Conservation (phyloP, 2,797 vertebrate genomes). For the Bucorvus abyssinicus region DNA sequence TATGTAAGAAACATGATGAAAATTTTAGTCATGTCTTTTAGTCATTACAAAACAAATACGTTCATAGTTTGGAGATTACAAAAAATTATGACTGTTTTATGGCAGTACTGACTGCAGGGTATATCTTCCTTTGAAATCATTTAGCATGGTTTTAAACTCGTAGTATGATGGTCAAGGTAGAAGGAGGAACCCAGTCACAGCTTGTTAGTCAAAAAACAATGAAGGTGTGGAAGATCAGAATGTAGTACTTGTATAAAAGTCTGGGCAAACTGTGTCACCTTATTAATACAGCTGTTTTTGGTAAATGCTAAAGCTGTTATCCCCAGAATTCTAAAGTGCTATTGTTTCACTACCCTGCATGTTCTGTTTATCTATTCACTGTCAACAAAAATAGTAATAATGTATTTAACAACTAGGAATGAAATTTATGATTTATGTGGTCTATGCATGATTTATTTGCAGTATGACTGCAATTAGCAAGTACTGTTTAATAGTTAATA, state of each 20-base stretch:
- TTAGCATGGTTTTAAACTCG: neutral
- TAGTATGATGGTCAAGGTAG: neutral
- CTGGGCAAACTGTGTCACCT: neutral
- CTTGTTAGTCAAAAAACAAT: neutral
- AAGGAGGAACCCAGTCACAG: neutral
- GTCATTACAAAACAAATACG: neutral
- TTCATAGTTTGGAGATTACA: no score
- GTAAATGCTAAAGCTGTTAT: neutral
- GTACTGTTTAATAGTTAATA: neutral
- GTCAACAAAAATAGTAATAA: neutral
- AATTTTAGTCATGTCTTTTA: neutral
- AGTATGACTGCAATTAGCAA: neutral
- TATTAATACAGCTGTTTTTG: neutral
- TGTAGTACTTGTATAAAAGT: neutral
- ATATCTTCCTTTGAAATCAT: neutral
- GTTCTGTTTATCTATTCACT: neutral
- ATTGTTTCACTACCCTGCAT: neutral
- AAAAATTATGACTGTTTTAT: no score
- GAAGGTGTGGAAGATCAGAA: neutral
- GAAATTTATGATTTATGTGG: neutral
- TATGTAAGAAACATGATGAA: neutral
- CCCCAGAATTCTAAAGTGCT: neutral
- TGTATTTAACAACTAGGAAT: neutral
- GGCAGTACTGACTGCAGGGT: neutral
- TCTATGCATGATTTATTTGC: neutral